phyloP scores from a whole-genome alignment of 2,797 vertebrate genomes.

The Carcharodon carcharias region DNA sequence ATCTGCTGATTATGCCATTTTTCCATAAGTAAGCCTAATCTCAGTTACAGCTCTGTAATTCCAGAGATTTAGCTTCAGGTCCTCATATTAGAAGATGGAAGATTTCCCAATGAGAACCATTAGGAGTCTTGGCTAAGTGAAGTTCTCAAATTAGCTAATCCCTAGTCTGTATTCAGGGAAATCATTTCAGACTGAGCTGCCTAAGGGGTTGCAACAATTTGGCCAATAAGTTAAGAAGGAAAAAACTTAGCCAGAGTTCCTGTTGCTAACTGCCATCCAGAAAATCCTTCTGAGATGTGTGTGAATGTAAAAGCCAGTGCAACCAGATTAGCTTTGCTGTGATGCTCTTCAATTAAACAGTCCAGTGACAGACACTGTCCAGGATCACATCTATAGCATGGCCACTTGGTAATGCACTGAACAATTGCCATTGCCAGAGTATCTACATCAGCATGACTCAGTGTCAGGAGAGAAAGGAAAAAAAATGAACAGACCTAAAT shows the following conservation, averaged over 20 bases:
- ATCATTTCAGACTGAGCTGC: neutral
- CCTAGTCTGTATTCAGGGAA: neutral
- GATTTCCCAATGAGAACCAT: neutral
- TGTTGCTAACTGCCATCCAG: neutral
- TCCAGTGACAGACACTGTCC: neutral
- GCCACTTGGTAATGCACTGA: neutral
- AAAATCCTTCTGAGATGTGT: neutral
- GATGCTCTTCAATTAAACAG: neutral
- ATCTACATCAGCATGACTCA: too few species aligned
- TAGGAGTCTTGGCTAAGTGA: neutral
- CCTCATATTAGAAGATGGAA: neutral
- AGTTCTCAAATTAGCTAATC: neutral
- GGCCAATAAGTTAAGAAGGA: neutral
- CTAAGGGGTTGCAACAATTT: neutral
- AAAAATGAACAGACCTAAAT: neutral
- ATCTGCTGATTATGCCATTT: neutral
- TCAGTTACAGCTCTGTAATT: neutral
- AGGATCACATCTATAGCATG: neutral
- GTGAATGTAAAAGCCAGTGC: neutral
- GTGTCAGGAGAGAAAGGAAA: too few species aligned
- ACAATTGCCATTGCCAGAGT: too few species aligned
- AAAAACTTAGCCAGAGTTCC: neutral
- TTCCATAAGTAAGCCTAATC: neutral
- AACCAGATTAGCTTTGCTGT: neutral
- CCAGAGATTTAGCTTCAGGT: neutral